A percentile compares a stretch with the other conserved stretches of the same genome.
These are phyloP conservation scores for Scyliorhinus canicula DNA, from an alignment of 2,797 vertebrate species.

Conservation along the genomic window DNA sequence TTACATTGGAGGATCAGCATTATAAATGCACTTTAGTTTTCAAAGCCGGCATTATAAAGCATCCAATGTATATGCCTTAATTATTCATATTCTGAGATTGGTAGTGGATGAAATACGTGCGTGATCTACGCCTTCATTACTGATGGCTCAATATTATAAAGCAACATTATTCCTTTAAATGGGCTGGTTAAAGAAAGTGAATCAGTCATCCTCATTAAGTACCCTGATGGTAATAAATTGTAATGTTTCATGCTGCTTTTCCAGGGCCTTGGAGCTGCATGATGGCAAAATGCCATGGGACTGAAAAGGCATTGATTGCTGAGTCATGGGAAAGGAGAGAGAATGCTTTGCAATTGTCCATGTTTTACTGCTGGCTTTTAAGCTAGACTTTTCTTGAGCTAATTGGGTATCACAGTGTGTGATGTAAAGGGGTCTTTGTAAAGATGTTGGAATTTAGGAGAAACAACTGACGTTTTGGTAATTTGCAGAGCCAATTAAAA, in stretches of 20 bases:
- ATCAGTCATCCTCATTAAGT: not conserved
- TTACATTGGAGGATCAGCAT: not conserved
- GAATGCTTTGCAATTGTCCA: not conserved
- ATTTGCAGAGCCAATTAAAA: not conserved
- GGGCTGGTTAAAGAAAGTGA: not conserved
- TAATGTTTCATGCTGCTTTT: not conserved
- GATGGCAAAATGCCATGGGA: not conserved
- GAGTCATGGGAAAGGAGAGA: conserved; percentile 8
- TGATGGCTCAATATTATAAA: not conserved
- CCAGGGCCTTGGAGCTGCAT: not conserved
- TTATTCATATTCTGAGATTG: conserved; percentile 16
- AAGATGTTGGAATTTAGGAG: not conserved
- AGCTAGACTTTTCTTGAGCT: conserved; percentile 7
- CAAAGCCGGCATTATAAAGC: not conserved
- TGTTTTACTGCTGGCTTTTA: not conserved
- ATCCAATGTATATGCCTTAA: not conserved
- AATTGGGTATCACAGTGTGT: not conserved
- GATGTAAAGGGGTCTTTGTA: not conserved
- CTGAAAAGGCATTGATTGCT: not conserved
- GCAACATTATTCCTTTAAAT: conserved; percentile 8
- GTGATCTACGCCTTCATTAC: not conserved
- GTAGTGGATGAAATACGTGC: no score
- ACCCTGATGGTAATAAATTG: not conserved
- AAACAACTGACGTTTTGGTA: not conserved
- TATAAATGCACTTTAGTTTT: not conserved